Conservation (phyloP, 1,140 invertebrate species). For the Battus philenor region DNA sequence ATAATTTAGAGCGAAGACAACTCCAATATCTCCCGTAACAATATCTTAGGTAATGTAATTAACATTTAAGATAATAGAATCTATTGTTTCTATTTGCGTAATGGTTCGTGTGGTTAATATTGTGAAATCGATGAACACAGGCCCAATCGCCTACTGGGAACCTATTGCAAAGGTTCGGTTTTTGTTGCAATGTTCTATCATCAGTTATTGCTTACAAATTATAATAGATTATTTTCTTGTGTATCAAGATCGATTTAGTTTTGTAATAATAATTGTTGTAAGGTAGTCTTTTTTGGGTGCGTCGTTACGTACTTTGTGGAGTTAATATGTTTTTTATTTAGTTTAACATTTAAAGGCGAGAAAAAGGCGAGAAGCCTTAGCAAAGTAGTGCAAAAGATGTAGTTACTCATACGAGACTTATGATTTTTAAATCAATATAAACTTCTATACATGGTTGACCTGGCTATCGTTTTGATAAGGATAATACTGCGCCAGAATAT, state of each 20-base stretch:
- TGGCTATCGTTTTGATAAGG: no score
- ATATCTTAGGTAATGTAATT: constrained; percentile 44
- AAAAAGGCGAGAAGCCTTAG: no score
- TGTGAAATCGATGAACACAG: constrained; percentile 8
- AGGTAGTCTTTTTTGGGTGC: no score
- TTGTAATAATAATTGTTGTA: constrained; percentile 8
- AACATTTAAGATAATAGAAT: constrained; percentile 48
- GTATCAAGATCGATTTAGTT: not conserved
- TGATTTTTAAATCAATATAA: no score
- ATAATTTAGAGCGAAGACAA: constrained; percentile 60
- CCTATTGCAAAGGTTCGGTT: constrained; percentile 1
- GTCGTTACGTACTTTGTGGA: no score
- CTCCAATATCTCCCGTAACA: constrained; percentile 24
- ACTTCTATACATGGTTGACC: no score
- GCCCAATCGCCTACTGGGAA: constrained; percentile 5
- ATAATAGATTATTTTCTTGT: constrained; percentile 1
- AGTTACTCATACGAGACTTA: no score
- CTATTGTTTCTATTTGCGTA: constrained; percentile 38
- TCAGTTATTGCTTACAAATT: not conserved
- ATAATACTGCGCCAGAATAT: no score
- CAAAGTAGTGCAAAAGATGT: no score
- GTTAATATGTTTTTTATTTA: no score
- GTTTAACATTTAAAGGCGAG: no score
- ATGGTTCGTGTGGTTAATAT: constrained; percentile 1
- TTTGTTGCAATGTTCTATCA: constrained; percentile 10